These are phyloP conservation scores for Mythimna loreyi DNA, from an alignment of 2,888 invertebrate species.

Conservation along the genomic window DNA sequence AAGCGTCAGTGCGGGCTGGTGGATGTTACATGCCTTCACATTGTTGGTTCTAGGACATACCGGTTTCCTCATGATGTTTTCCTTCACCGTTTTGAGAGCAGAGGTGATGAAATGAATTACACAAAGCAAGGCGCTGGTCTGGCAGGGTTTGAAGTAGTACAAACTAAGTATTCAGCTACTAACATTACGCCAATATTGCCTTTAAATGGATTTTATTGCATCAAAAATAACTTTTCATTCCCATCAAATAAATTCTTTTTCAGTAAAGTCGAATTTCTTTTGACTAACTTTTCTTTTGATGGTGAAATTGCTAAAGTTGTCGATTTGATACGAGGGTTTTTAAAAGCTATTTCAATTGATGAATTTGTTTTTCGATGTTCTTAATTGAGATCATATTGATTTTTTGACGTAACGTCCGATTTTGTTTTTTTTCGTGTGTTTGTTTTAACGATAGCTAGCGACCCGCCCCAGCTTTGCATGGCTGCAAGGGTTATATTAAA, in stretches of 20 bases:
- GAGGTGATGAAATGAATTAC: too few relatives aligned
- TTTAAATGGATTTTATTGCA: conserved; percentile 41
- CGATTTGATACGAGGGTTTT: conserved; percentile 39
- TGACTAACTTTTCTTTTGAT: conserved; percentile 36
- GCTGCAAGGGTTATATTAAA: too few relatives aligned
- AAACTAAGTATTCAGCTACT: too few relatives aligned
- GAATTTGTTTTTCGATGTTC: neutral
- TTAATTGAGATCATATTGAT: conserved; percentile 4
- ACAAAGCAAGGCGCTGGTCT: too few relatives aligned
- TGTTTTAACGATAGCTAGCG: too few relatives aligned
- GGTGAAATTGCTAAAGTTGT: conserved; percentile 38
- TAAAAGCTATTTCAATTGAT: conserved; percentile 16
- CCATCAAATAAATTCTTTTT: conserved; percentile 21
- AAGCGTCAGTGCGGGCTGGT: too few relatives aligned
- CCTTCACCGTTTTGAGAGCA: too few relatives aligned
- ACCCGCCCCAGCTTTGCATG: too few relatives aligned
- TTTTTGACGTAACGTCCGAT: neutral
- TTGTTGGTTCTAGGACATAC: too few relatives aligned
- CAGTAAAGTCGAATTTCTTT: conserved; percentile 40
- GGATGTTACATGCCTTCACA: too few relatives aligned
- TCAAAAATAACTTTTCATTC: conserved; percentile 41
- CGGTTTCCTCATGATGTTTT: too few relatives aligned
- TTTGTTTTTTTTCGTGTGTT: neutral
- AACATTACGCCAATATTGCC: conserved; percentile 23
- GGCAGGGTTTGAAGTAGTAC: too few relatives aligned